These are phyloP conservation scores for Eufriesea mexicana DNA, from an alignment of 1,140 invertebrate species.

Conservation along the genomic window DNA sequence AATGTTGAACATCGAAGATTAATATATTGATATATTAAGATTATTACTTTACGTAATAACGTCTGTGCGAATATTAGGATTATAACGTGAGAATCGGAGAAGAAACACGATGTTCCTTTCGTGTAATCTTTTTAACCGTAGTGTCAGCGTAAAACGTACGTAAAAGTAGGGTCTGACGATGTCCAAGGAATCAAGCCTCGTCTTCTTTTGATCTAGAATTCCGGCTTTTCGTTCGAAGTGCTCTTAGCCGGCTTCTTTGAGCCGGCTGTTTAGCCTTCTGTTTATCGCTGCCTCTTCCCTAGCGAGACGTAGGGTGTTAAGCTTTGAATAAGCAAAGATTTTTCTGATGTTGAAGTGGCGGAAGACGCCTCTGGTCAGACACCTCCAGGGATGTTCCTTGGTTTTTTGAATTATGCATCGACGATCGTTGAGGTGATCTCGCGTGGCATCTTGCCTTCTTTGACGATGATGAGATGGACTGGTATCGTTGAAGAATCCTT, in stretches of 20 bases:
- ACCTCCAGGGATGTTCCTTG: background rate
- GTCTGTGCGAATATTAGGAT: too few species aligned
- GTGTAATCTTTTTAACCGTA: too few species aligned
- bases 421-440: background rate
- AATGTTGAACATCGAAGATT: too few species aligned
- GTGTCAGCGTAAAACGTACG: background rate
- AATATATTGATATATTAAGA: too few species aligned
- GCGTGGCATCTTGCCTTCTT: background rate
- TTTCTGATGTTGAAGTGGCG: background rate
- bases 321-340: constrained; percentile 44
- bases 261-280: background rate
- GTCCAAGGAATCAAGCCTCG: constrained; percentile 36
- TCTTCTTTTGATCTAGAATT: constrained; percentile 59
- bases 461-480: too few species aligned
- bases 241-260: constrained; percentile 35
- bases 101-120: too few species aligned
- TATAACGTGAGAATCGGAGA: too few species aligned
- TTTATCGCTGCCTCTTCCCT: constrained; percentile 18
- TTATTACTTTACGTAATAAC: too few species aligned
- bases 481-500: too few species aligned
- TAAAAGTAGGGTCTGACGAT: background rate
- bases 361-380: background rate
- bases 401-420: background rate
- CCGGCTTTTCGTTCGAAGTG: constrained; percentile 23
- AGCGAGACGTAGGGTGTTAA: constrained; percentile 23